Percentiles rank a stretch among this genome's conserved stretches.
These are phyloP conservation scores for Carcinoscorpius rotundicauda DNA, from an alignment of 1,140 invertebrate species.

Conservation along the genomic window DNA sequence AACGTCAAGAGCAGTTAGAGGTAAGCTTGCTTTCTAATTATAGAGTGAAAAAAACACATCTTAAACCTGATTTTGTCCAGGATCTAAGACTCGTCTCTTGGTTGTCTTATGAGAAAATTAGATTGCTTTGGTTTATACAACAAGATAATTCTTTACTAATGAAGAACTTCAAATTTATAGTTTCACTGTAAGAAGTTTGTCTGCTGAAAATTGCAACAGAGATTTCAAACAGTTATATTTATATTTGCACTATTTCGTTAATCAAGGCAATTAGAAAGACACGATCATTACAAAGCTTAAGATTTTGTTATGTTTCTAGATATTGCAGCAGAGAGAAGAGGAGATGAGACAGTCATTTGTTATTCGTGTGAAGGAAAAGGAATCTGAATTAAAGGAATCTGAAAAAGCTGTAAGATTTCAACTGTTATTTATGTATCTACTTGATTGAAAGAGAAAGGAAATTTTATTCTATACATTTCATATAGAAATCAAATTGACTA, in stretches of 20 bases:
- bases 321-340: constrained; percentile 89
- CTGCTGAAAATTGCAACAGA: background rate
- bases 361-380: constrained; percentile 88
- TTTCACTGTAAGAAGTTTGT: background rate
- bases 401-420: constrained; percentile 59
- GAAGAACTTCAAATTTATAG: background rate
- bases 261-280: background rate
- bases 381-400: constrained; percentile 86
- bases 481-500: no score
- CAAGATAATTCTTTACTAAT: no score
- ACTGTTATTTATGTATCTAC: no score
- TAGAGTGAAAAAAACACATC: background rate
- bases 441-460: no score
- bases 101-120: no score
- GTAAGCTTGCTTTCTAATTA: background rate
- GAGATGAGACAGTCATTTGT: constrained; percentile 97
- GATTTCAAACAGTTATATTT: background rate
- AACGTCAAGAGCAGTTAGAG: constrained; percentile 69
- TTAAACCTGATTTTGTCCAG: background rate
- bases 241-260: background rate
- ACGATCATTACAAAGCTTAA: background rate
- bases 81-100: background rate
- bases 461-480: no score
- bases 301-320: constrained; percentile 27
- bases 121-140: no score